Conservation (phyloP, 1,140 invertebrate genomes). For the Daktulosphaira vitifoliae region DNA sequence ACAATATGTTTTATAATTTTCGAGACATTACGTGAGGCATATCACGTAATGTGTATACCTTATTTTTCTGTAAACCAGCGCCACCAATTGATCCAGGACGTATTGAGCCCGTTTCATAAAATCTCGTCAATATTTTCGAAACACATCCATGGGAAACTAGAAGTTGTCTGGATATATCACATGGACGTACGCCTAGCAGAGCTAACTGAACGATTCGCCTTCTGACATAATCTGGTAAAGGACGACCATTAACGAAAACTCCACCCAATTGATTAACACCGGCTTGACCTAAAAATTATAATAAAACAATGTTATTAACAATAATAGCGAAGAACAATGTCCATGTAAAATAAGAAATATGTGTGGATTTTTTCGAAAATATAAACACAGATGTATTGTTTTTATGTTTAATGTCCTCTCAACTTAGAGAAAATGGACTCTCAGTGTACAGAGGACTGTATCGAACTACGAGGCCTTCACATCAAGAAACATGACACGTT, state of each 20-base stretch:
- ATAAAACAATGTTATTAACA: neutral
- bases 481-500: too few species aligned
- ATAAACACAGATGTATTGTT: too few species aligned
- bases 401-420: too few species aligned
- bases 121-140: constrained; percentile 94
- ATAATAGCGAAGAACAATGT: neutral
- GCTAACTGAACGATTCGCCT: constrained; percentile 89
- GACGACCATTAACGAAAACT: constrained; percentile 91
- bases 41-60: too few species aligned
- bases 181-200: constrained; percentile 81
- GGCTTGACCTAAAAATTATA: constrained; percentile 61
- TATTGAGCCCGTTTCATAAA: constrained; percentile 90
- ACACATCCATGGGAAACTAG: constrained; percentile 91
- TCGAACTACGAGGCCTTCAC: too few species aligned
- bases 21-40: too few species aligned
- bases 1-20: too few species aligned
- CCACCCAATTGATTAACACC: constrained; percentile 94
- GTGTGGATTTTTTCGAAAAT: too few species aligned
- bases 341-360: too few species aligned
- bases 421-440: too few species aligned
- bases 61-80: constrained; percentile 24
- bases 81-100: constrained; percentile 82
- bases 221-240: constrained; percentile 86
- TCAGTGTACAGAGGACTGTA: too few species aligned
- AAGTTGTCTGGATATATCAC: constrained; percentile 89